A percentile compares a stretch with the other conserved stretches of the same genome.
phyloP scores from a whole-genome alignment of 53 echinoderm and acorn worm genomes.

The Echinarachnius parma region DNA sequence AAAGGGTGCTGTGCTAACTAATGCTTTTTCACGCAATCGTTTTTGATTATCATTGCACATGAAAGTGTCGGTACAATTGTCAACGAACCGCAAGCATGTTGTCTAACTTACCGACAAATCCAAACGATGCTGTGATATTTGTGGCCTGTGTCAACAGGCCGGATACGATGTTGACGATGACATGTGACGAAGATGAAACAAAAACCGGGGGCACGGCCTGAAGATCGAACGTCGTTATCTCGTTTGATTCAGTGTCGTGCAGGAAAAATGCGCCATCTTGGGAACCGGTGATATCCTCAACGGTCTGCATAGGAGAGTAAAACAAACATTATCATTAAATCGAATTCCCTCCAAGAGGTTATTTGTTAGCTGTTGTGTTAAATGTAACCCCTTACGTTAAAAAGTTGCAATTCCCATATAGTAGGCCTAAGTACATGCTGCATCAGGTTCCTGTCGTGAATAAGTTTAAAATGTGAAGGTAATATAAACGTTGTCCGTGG shows the following conservation, averaged over 20 bases:
- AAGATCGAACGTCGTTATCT: not conserved
- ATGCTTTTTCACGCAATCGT: too few species aligned
- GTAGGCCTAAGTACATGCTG: too few species aligned
- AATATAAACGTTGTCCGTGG: too few species aligned
- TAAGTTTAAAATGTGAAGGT: too few species aligned
- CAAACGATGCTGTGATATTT: not conserved
- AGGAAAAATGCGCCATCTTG: not conserved
- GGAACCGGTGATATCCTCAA: not conserved
- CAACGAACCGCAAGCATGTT: too few species aligned
- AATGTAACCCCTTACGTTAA: too few species aligned
- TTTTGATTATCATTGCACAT: too few species aligned
- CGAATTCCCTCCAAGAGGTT: not conserved
- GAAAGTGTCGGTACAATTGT: too few species aligned
- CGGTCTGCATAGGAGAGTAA: not conserved
- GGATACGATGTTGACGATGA: not conserved
- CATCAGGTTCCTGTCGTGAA: too few species aligned
- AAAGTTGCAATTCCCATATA: too few species aligned
- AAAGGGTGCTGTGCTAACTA: too few species aligned
- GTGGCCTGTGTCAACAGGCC: not conserved
- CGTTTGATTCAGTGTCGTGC: not conserved
- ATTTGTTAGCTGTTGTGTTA: not conserved
- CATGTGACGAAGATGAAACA: not conserved
- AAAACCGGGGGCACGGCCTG: not conserved
- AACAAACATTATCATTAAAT: not conserved
- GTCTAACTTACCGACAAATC: slow-evolving; percentile 9